Conservation (phyloP, 2,888 invertebrate species). For the Dinocampus coccinellae region DNA sequence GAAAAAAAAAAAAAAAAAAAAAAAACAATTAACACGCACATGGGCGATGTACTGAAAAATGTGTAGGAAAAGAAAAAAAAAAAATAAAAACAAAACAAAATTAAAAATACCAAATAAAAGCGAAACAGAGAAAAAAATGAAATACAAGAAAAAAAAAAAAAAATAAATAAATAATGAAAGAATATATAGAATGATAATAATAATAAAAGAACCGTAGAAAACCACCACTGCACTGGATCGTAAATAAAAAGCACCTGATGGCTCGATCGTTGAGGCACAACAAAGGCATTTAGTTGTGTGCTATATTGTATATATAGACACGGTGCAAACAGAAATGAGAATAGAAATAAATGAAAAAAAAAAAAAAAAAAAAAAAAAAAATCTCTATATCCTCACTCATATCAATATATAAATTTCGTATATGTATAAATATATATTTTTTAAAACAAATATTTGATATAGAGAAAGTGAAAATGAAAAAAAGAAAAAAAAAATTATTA, state of each 20-base stretch:
- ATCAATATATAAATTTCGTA: not conserved
- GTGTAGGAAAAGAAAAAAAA: constrained; percentile 35
- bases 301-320: not conserved
- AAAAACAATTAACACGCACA: no score
- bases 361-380: not conserved
- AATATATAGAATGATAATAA: not conserved
- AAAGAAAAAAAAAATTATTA: not conserved
- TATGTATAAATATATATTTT: not conserved
- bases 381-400: not conserved
- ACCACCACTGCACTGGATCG: constrained; percentile 8
- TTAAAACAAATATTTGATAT: no score
- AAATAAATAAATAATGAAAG: not conserved
- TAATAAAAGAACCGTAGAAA: constrained; percentile 1
- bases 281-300: constrained; percentile 2
- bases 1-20: constrained; percentile 29
- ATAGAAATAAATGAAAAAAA: not conserved
- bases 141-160: not conserved
- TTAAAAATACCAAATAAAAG: no score
- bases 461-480: not conserved
- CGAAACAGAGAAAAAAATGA: constrained; percentile 13
- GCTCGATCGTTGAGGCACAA: constrained; percentile 21
- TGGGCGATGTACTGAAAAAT: no score
- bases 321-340: not conserved
- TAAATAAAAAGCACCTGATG: constrained; percentile 16
- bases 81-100: no score